These are phyloP conservation scores for Cheirogaleus major DNA, from an alignment of 2,797 vertebrate species.

Conservation along the genomic window DNA sequence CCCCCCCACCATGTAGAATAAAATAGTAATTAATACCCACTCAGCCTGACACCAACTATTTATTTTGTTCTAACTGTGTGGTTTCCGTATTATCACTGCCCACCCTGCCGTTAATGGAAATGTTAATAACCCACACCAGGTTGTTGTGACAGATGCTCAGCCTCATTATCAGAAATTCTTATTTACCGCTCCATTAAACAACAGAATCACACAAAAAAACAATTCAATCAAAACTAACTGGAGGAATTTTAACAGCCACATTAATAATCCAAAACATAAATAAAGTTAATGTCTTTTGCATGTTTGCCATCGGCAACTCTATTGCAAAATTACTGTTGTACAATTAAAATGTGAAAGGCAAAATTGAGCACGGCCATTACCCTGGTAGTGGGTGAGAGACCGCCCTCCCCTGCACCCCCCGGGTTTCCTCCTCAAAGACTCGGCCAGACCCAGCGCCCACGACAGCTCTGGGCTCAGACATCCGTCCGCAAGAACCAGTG, in stretches of 20 bases:
- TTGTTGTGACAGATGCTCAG: slow-evolving; percentile 90
- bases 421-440: not conserved
- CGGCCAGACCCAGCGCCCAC: accelerated
- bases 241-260: slow-evolving; percentile 88
- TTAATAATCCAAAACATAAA: slow-evolving; percentile 89
- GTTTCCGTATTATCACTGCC: slow-evolving; percentile 86
- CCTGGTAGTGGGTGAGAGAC: not conserved
- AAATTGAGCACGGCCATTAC: slow-evolving; percentile 72
- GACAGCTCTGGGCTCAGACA: not conserved
- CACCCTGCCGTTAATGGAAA: slow-evolving; percentile 90
- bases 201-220: slow-evolving; percentile 87
- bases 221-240: slow-evolving; percentile 90
- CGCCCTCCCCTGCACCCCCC: not conserved
- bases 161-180: slow-evolving; percentile 92
- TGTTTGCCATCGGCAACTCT: slow-evolving; percentile 82
- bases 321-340: slow-evolving; percentile 78
- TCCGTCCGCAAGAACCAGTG: not conserved
- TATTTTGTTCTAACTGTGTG: slow-evolving; percentile 89
- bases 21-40: slow-evolving; percentile 89
- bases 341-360: slow-evolving; percentile 83
- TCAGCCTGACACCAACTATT: slow-evolving; percentile 88
- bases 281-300: slow-evolving; percentile 86
- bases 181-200: slow-evolving; percentile 93
- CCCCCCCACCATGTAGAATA: slow-evolving; percentile 78
- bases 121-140: slow-evolving; percentile 90